Evolutionary conservation across 2,888 invertebrate genomes (phyloP).

Genomic region (Amblyjoppa fuscipennis): DNA sequence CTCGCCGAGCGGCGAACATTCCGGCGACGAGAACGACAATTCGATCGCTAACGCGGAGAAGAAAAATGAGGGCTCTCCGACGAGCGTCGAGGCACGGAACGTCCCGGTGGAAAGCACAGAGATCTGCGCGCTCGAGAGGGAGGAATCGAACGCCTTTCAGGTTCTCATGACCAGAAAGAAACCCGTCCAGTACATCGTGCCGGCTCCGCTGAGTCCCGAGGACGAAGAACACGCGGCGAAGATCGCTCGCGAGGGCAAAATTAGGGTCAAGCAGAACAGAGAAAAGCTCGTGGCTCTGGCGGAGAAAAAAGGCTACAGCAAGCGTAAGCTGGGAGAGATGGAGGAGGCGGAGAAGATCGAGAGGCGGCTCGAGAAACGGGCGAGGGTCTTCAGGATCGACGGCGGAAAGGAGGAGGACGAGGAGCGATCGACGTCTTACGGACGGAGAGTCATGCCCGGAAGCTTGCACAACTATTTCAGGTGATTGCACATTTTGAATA

Average conservation of each 20-base stretch:
- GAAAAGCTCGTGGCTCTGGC: constrained; percentile 86
- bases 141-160: constrained; percentile 77
- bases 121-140: constrained; percentile 9
- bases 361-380: constrained; percentile 87
- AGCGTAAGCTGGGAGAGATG: constrained; percentile 87
- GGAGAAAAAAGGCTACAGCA: constrained; percentile 88
- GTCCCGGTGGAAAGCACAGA: neutral
- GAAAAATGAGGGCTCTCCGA: too few relatives aligned
- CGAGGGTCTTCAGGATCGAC: constrained; percentile 87
- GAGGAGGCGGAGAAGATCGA: constrained; percentile 87
- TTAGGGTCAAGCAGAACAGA: constrained; percentile 67
- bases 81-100: neutral
- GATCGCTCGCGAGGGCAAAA: constrained; percentile 63
- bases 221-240: constrained; percentile 57
- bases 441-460: constrained; percentile 65
- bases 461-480: constrained; percentile 80
- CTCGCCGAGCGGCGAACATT: constrained; percentile 1
- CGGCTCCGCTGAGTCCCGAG: constrained; percentile 9
- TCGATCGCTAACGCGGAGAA: constrained; percentile 16
- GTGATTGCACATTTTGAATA: constrained; percentile 66
- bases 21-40: constrained; percentile 52
- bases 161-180: constrained; percentile 77
- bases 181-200: constrained; percentile 52
- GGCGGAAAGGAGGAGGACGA: constrained; percentile 81
- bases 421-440: constrained; percentile 39